Conservation (phyloP, 2,888 invertebrate species). For the Chrysina gloriosa region DNA sequence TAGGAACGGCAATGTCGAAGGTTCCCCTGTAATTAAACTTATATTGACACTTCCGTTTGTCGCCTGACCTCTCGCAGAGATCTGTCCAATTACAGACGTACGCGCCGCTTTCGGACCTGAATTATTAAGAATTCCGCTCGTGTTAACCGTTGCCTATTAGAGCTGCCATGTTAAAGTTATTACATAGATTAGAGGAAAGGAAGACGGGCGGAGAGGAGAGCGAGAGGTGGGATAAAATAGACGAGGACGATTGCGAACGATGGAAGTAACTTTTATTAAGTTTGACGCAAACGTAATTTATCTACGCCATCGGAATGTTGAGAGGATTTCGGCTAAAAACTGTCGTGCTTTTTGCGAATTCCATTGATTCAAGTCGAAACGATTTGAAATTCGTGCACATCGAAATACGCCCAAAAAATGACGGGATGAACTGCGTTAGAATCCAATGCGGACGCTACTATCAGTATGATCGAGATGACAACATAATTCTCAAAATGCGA, state of each 20-base stretch:
- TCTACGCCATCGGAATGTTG: conserved; percentile 9
- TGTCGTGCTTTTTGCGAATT: no score
- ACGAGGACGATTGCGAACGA: background rate
- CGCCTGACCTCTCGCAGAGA: conserved; percentile 51
- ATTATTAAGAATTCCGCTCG: conserved; percentile 45
- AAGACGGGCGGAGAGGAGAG: conserved; percentile 1
- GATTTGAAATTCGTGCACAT: no score
- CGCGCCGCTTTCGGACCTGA: conserved; percentile 34
- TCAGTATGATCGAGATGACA: no score
- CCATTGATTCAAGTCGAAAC: no score
- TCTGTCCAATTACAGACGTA: conserved; percentile 49
- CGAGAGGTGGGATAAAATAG: background rate
- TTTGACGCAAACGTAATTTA: conserved; percentile 31
- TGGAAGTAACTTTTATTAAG: conserved; percentile 33
- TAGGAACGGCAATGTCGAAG: conserved; percentile 48
- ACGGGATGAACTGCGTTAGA: no score
- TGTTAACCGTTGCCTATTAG: conserved; percentile 37
- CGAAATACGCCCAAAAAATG: no score
- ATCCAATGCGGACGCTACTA: no score
- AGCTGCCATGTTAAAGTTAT: conserved; percentile 38
- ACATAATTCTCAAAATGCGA: no score
- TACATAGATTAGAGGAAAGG: conserved; percentile 32
- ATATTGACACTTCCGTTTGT: conserved; percentile 58
- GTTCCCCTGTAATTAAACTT: conserved; percentile 56
- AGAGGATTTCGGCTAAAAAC: background rate